These are phyloP conservation scores for Brenthis daphne DNA, from an alignment of 2,888 invertebrate species.

Conservation along the genomic window DNA sequence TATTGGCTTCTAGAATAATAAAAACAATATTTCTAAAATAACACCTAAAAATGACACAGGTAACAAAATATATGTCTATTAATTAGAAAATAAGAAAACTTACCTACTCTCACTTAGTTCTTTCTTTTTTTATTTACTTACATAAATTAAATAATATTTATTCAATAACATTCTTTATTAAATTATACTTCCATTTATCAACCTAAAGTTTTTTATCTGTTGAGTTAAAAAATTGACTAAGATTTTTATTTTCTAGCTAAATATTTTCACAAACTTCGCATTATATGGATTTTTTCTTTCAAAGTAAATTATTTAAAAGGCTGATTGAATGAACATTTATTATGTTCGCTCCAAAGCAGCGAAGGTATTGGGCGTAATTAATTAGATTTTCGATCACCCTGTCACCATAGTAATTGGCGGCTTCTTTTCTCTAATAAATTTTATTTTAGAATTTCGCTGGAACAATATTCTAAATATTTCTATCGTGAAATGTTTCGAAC, in stretches of 20 bases:
- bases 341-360: constrained; percentile 25
- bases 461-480: constrained; percentile 3
- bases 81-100: no score
- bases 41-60: no score
- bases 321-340: constrained; percentile 31
- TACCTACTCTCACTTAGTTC: no score
- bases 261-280: constrained; percentile 1
- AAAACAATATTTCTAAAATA: no score
- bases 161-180: no score
- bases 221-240: not conserved
- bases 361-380: constrained; percentile 40
- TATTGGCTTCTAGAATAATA: no score
- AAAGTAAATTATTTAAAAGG: constrained; percentile 23
- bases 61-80: no score
- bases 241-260: not conserved
- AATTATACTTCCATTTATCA: no score
- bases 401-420: constrained; percentile 35
- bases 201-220: not conserved
- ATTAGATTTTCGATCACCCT: constrained; percentile 39
- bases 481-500: not conserved
- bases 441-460: constrained; percentile 12
- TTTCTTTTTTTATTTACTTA: no score
- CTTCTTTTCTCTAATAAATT: constrained; percentile 30
- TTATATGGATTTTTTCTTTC: not conserved
- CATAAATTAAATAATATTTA: no score